Base-by-base conservation (phyloP, 2,888 invertebrate species). In the Chymomyza amoena region DNA sequence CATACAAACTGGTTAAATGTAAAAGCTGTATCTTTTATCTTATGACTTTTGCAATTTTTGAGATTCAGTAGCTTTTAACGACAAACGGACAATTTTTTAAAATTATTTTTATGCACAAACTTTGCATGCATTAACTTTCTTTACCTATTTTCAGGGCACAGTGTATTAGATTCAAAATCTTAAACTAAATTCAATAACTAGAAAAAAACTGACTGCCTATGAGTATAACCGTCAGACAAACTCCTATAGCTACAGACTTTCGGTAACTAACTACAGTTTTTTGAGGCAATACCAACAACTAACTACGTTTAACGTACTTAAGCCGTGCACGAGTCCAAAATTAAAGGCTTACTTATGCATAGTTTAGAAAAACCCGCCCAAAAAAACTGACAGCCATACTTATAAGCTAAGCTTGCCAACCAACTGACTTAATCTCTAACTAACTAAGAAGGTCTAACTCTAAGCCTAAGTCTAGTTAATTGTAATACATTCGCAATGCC, bases 251-350 rank as follows among this genome's bases (percentile, higher is more conserved):
- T 54, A 54, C 54, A 54, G 20, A 54, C 16, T 54, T 54, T 54
- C 77, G 73, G 32, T 73, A 54, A 54, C 54, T 54, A 57, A 25
- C 15, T 60, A 16, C 36, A 60, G n/a, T 36, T 54, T 54, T 54
- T 18, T 16, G 77, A 73, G 79, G 70, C 56, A 66, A 67, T 63
- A 61, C 73, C 72, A 80, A 78, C 72, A 73, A 79, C 76, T 76
- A 76, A 65, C 77, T 76, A 82, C 81, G 75, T 85, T 85, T 77
- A 85, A 85, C 83, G 85, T 81, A 84, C 85, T 70, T 76, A 81
- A 84, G 81, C 81, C 85, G 80, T 75, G 85, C 78, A 82, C 78
- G 60, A 57, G 28, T 25, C 20, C 25, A 57, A 57, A 57, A 32
- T 32, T 32, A 32, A 60, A 60, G 60, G 32, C 36, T 60, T 32